A percentile compares a stretch with the other conserved stretches of the same genome.
These are phyloP conservation scores for Trachelus tabidus DNA, from an alignment of 2,888 invertebrate species.

Conservation along the genomic window DNA sequence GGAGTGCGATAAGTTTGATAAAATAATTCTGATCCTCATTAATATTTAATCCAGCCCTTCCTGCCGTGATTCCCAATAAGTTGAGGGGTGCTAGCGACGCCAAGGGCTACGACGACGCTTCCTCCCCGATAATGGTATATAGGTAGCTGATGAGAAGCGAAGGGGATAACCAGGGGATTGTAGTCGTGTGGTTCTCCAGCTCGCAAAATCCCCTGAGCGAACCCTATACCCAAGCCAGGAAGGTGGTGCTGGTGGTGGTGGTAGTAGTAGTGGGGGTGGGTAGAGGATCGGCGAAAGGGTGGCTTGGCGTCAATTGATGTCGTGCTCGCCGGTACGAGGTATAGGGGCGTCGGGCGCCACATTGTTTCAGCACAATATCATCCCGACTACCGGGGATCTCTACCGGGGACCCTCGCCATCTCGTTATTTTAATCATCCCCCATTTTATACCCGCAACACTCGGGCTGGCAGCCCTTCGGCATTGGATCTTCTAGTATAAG, in stretches of 20 bases:
- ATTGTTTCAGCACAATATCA: slow-evolving; percentile 60
- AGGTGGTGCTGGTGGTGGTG: no score
- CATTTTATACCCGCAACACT: slow-evolving; percentile 58
- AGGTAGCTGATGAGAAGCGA: no score
- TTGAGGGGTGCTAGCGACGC: slow-evolving; percentile 5
- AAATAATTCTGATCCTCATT: no score
- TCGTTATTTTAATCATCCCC: slow-evolving; percentile 64
- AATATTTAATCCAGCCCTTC: slow-evolving; percentile 35
- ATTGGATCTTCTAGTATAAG: slow-evolving; percentile 19
- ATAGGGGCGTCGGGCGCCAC: slow-evolving; percentile 53
- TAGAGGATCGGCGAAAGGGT: slow-evolving; percentile 16
- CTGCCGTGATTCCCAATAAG: slow-evolving; percentile 37
- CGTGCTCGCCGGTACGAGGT: slow-evolving; percentile 47
- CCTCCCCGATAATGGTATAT: background rate
- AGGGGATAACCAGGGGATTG: background rate
- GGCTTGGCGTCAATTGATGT: slow-evolving; percentile 54
- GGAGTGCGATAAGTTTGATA: no score
- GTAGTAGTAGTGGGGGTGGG: background rate
- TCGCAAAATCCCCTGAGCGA: no score
- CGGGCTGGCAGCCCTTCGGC: slow-evolving; percentile 36
- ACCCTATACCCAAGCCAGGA: no score
- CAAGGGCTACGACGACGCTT: background rate
- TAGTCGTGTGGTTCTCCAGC: background rate
- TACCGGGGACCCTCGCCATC: slow-evolving; percentile 51
- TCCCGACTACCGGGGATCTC: slow-evolving; percentile 27